Conservation (phyloP, 92 coral and sea anemone species). For the Phenganax stokvisi region DNA sequence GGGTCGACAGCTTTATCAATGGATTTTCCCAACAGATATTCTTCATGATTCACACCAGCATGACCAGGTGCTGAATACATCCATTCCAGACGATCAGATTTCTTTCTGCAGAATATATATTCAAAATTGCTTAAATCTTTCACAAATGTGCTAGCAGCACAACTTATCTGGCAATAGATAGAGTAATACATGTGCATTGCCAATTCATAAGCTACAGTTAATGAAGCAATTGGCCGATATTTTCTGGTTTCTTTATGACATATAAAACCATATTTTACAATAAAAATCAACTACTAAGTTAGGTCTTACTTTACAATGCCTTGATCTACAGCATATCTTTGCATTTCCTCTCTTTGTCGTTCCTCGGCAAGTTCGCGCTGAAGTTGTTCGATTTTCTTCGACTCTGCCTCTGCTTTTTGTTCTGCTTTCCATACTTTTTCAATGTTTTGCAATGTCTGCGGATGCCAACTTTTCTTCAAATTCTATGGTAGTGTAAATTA, state of each 20-base stretch:
- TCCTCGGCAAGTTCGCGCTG: constrained; percentile 89
- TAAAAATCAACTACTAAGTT: background rate
- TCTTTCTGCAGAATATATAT: constrained; percentile 54
- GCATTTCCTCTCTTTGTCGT: constrained; percentile 95
- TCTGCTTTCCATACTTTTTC: constrained; percentile 99
- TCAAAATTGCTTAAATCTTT: background rate
- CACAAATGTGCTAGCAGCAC: background rate
- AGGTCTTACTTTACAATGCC: constrained; percentile 71
- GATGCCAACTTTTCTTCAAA: constrained; percentile 99
- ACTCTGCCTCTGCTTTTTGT: constrained; percentile 94
- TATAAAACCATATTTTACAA: background rate
- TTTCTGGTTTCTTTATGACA: too few species aligned
- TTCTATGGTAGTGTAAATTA: constrained; percentile 52
- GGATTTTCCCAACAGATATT: constrained; percentile 80
- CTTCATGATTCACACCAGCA: constrained; percentile 74
- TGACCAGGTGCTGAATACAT: constrained; percentile 87
- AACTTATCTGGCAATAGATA: too few species aligned
- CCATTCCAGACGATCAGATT: constrained; percentile 91
- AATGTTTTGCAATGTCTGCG: constrained; percentile 96
- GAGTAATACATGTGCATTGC: too few species aligned
- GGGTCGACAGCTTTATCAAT: constrained; percentile 96
- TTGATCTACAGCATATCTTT: constrained; percentile 89
- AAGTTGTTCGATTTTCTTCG: constrained; percentile 92
- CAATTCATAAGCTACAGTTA: too few species aligned
- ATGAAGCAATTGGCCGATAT: too few species aligned